A percentile compares a stretch with the other conserved stretches of the same genome.
phyloP scores from a whole-genome alignment of 2,797 vertebrate species.

The Darevskia nairensis region DNA sequence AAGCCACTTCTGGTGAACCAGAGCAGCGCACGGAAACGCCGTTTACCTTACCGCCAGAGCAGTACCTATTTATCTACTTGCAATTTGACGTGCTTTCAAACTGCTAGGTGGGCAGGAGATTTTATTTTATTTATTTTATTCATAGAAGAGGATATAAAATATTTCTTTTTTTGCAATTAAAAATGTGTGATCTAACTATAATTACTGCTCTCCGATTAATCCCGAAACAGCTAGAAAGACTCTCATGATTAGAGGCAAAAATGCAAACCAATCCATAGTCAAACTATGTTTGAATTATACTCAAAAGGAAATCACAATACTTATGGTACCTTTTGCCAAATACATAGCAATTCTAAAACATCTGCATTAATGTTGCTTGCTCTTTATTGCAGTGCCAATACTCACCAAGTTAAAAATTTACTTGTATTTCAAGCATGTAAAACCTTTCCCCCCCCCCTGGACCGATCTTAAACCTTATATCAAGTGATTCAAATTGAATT shows the following conservation, averaged over 20 bases:
- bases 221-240: not conserved
- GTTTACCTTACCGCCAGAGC: too few relatives aligned
- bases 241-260: not conserved
- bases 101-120: too few relatives aligned
- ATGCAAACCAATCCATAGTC: not conserved
- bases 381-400: not conserved
- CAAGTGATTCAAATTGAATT: not conserved
- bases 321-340: not conserved
- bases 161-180: not conserved
- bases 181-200: not conserved
- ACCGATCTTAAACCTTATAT: not conserved
- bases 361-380: not conserved
- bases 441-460: not conserved
- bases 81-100: too few relatives aligned
- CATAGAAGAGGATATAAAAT: not conserved
- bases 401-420: not conserved
- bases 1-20: too few relatives aligned
- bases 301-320: not conserved
- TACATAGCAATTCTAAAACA: not conserved
- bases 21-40: too few relatives aligned
- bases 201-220: not conserved
- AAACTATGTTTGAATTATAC: not conserved
- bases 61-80: too few relatives aligned
- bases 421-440: not conserved
- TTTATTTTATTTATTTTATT: not conserved